Evolutionary conservation across 2,888 invertebrate species (phyloP), one percentile per base, ranked within the genome.

Genomic region (Meteorus cinctellus): DNA sequence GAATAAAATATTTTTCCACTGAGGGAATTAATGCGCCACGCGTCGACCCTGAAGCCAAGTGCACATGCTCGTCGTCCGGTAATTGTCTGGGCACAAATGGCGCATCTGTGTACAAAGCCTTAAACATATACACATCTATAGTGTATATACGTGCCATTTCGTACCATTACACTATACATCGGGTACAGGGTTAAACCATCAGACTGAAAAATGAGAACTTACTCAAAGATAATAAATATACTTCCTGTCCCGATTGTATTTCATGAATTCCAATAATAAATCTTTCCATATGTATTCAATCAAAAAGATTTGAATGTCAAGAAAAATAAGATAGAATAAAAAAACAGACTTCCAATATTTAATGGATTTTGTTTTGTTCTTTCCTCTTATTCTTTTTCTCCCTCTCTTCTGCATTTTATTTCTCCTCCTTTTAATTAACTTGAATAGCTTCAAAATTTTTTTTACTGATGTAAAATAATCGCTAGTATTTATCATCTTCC

Each of bases 21-120:
- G n/a, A 48, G n/a, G n/a, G 62, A 59, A 68, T 72, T 76, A 78
- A 78, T 75, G 72, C 69, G 78, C 77, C 79, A 77, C 75, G 77
- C 75, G 77, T 72, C 68, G 69, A 74, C 69, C 65, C 63, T 73
- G 70, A 62, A 60, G 63, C 29, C 27, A 68, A 65, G 68, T 48
- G 51, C 63, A 70, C 70, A 63, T 75, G 74, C 69, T 75, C 63
- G 51, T 36, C 62, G 16, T 48, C 31, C 48, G 27, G 63, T 68
- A 60, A 74, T 78, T 69, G 72, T 76, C 72, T 51, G 24, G 36
- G 65, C 63, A 51, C 74, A 74, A 74, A 68, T 74, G 74, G 74
- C 74, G 69, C 74, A 74, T 74, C 69, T 74, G 74, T 74, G 69
- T 63, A 74, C 69, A 74, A 74, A 74, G 69, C 48, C 63, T 69